Base-by-base conservation (phyloP, 2,888 invertebrate genomes). In the Lymantria dispar region DNA sequence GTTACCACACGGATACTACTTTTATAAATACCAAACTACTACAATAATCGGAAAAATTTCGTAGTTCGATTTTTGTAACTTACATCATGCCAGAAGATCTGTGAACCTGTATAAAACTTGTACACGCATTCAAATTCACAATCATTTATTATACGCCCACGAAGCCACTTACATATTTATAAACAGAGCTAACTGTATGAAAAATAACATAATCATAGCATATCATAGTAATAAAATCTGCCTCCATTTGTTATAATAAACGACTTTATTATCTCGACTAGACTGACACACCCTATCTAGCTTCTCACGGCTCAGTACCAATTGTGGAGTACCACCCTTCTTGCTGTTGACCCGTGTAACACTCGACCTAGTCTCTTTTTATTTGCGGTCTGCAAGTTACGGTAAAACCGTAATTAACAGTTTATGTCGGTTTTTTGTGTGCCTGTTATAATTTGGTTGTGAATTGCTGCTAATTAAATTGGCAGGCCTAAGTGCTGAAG, bases 331-430 rank as follows among this genome's bases (percentile, higher is more conserved):
- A 50, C 47, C n/a, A 53, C 45, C 46, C 45, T 47, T 54, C 54
- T 48, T 54, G 40, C 43, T 52, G 59, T 66, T 60, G 60, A 67
- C 62, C 68, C 52, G 53, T 58, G 64, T 61, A 48, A 50, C 54
- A 56, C 68, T 74, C 68, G 69, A 74, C 74, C 74, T 72, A 60
- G 63, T 69, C 70, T 45, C 50, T 45, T 68, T 68, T 56, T 53
- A 45, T 63, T 56, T 52, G 33, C 49, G 48, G 45, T 47, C 52
- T 37, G 40, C 45, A 51, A 49, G 37, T 56, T 55, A 54, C 47
- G 47, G 43, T 47, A 41, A 47, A 33, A 43, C 43, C 29, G 48
- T 55, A 60, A 60, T 62, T 64, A 68, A 37, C 52, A 50, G 42
- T 30, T 42, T 29, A 31, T 13, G 15, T 14, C 30, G 12, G 43